phyloP scores from a whole-genome alignment of 2,113 vertebrate genomes.

The Bufo gargarizans region DNA sequence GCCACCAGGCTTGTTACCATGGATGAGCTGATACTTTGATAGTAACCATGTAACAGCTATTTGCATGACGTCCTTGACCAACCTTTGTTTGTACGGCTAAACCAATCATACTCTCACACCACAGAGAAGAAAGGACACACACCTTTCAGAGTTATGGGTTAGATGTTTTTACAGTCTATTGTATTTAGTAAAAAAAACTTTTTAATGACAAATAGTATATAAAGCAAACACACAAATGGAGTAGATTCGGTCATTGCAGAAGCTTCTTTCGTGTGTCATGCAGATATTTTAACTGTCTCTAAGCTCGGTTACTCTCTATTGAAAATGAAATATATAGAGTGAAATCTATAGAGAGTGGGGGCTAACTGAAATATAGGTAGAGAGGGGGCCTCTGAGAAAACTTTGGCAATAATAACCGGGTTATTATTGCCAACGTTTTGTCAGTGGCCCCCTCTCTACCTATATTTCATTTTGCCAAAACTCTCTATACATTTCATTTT shows the following conservation, averaged over 20 bases:
- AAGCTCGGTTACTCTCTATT: too few species aligned
- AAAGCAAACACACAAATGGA: not conserved
- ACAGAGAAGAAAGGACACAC: constrained; percentile 4
- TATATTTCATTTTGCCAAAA: too few species aligned
- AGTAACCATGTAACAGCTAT: constrained; percentile 53
- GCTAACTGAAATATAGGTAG: too few species aligned
- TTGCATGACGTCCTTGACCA: constrained; percentile 41
- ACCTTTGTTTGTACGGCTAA: constrained; percentile 39
- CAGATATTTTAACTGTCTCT: too few species aligned
- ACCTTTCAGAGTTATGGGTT: constrained; percentile 20
- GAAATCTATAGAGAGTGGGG: too few species aligned
- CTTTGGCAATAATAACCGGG: too few species aligned
- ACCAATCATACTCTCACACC: not conserved
- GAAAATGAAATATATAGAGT: too few species aligned
- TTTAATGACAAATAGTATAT: not conserved
- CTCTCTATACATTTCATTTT: too few species aligned
- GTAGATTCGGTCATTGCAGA: not conserved
- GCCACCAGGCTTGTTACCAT: constrained; percentile 38
- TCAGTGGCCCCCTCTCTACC: too few species aligned
- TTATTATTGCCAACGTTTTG: too few species aligned
- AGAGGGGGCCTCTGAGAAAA: too few species aligned
- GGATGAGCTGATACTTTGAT: constrained; percentile 40
- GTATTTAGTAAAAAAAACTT: not conserved
- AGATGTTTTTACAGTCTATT: constrained; percentile 18
- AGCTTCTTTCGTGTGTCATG: not conserved